These are phyloP conservation scores for Drosophila eohydei DNA, from an alignment of 2,888 invertebrate genomes.

Conservation along the genomic window DNA sequence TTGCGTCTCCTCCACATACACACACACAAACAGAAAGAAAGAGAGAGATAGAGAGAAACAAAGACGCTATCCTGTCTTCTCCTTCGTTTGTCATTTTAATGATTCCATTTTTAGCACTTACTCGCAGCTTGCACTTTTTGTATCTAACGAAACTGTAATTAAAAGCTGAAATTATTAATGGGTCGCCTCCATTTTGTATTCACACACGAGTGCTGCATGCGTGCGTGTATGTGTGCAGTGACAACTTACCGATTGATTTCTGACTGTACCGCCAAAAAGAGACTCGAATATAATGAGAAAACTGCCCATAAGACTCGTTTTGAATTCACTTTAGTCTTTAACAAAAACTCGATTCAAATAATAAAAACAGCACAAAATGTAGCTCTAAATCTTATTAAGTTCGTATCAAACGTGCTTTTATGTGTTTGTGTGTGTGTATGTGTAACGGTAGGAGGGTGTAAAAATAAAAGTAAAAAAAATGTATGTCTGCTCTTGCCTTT, in stretches of 20 bases:
- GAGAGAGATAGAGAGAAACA: background rate
- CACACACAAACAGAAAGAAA: constrained; percentile 5
- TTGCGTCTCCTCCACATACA: constrained; percentile 11
- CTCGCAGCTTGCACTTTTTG: constrained; percentile 22
- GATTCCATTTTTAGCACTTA: constrained; percentile 31
- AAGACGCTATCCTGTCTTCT: background rate
- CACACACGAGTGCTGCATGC: constrained; percentile 23
- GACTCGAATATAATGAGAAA: background rate
- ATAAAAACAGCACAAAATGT: constrained; percentile 2
- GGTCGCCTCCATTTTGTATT: constrained; percentile 64
- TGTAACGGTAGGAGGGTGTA: constrained; percentile 17
- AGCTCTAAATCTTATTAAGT: constrained; percentile 8
- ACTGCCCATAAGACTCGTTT: background rate
- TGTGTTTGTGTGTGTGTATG: constrained; percentile 9
- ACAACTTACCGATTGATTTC: constrained; percentile 42
- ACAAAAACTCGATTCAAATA: constrained; percentile 6
- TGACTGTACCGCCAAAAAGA: constrained; percentile 48
- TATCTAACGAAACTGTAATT: constrained; percentile 30
- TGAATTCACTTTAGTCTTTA: background rate
- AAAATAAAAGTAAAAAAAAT: constrained; percentile 13
- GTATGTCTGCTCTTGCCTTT: constrained; percentile 48
- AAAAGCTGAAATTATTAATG: constrained; percentile 30
- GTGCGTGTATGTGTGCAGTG: constrained; percentile 19
- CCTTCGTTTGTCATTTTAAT: background rate
- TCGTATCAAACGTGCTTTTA: constrained; percentile 1